Evolutionary conservation across 2,797 vertebrate species (phyloP).

Genomic region (Crocodylus rhombifer): DNA sequence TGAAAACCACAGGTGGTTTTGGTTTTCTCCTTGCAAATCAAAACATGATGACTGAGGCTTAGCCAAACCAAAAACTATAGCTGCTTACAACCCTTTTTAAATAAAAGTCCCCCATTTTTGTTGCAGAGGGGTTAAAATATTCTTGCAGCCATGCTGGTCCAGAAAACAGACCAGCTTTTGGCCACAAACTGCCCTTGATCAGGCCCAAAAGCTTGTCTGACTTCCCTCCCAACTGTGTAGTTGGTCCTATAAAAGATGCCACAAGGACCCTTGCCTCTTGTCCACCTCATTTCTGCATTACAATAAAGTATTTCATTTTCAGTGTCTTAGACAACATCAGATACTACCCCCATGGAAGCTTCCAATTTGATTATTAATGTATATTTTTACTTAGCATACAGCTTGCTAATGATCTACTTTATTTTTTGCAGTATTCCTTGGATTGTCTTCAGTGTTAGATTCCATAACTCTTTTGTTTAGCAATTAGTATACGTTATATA

Average conservation of each 20-base stretch:
- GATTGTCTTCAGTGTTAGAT: neutral
- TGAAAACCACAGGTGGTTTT: conserved; percentile 74
- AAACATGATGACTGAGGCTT: conserved; percentile 63
- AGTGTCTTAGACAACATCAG: neutral
- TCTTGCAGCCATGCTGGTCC: too few relatives aligned
- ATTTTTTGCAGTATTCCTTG: neutral
- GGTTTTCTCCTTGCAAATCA: conserved; percentile 73
- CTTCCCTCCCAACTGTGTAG: too few relatives aligned
- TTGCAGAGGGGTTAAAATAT: neutral
- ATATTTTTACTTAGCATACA: neutral
- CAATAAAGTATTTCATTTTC: conserved; percentile 37
- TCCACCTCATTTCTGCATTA: neutral
- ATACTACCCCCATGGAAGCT: conserved; percentile 5
- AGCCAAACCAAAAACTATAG: conserved; percentile 65
- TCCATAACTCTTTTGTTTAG: conserved; percentile 57
- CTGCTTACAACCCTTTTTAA: conserved; percentile 47
- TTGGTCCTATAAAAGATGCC: too few relatives aligned
- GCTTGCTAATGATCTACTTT: neutral
- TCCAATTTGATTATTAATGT: conserved; percentile 8
- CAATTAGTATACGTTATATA: conserved; percentile 54
- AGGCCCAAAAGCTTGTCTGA: too few relatives aligned
- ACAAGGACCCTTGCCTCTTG: too few relatives aligned
- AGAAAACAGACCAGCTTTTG: too few relatives aligned
- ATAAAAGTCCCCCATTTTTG: conserved; percentile 54
- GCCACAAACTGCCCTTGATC: too few relatives aligned